Evolutionary conservation across 2,888 invertebrate species (phyloP), one percentile per base, ranked within the genome.

Genomic region (Harpalus rubripes): DNA sequence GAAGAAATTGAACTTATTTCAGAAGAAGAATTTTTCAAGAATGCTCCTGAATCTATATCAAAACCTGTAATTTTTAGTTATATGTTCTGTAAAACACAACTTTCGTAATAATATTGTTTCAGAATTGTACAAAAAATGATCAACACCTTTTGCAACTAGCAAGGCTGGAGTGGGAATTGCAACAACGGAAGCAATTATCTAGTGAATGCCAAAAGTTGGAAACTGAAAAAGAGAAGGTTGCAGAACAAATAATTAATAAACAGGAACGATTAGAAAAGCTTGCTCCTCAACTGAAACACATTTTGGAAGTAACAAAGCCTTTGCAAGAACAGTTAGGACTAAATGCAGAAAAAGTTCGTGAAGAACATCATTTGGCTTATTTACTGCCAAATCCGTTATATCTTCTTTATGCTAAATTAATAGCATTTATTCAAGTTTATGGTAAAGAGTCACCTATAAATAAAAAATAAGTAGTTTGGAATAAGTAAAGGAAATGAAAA

Each of bases 1-100:
- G 97, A 98, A 91, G 96, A 96, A 89, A 97, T 99, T 88, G 96
- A 98, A 89, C 92, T 99, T 78, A 96, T 99, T 0, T 91, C 96
- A 0, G 93, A 96, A 79, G 95, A 96, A 85, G 96, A 97, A 88
- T 98, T 98, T 90, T 96, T 95, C 89, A 92, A 93, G 88, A 94
- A 95, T 90, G 97, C 98, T 18, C 96, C 97, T 7, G 91, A 92
- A 87, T 93, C 92, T 72, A 93, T 97, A 85, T 93, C 95, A 12
- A 93, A 95, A 86, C 93, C 93, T 15, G 96, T 96, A 91, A 92
- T 93, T 91, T 84, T 15, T 58, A 12, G 58, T 39, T 18, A 78
- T 10, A 32, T 52, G n/a, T 58, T 58, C 1, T 12, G 7, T 10
- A 26, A 58, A 2, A 72, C n/a, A 56, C 18, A 15, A 32, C 10